Base-by-base conservation (phyloP, 2,113 vertebrate genomes). In the Pelecanoides urinatrix region DNA sequence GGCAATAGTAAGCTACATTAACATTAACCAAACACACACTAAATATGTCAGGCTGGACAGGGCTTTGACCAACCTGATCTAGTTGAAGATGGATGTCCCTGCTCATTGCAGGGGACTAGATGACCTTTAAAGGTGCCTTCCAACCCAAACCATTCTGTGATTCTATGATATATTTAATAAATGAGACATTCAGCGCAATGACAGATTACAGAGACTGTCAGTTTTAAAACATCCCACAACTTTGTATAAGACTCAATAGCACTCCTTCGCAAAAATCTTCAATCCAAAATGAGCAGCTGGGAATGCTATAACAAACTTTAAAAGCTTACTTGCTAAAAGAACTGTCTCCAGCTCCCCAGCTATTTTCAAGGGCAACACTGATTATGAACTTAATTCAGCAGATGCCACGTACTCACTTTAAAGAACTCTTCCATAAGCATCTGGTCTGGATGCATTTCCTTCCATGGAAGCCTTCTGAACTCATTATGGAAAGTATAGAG, bases 401-500 rank as follows among this genome's bases (percentile, higher is more conserved):
- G n/a, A 38, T 81, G 23, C 8, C 10, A 20, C 3, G 4, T 86
- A 82, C 98, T 97, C 94, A 99, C 99, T 95, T 98, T 99, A 90
- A 99, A 99, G 93, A 99, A 99, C 81, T 99, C 99, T 95, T 99
- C 99, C 99, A 99, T 99, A 44, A 99, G 98, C 50, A 97, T 94
- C 78, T 98, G 99, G 96, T 99, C 99, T 4, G 99, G 99, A 92
- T 98, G 98, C 95, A 99, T 98, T 76, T 99, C 98, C 96, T 97
- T 98, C 99, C 99, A 99, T 0, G 98, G 98, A 75, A 99, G 98
- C 25, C 91, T 98, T 83, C 45, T 98, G 92, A 99, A 99, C 36
- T 99, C 98, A 9, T 97, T 97, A 88, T 99, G 99, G 88, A 99
- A 99, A 44, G 98, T 82, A 76, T 99, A 99, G n/a, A 99, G 98